phyloP scores from a whole-genome alignment of 37 sponge, comb jelly and placozoan genomes.

The Chondrilla cf. caribensis region DNA sequence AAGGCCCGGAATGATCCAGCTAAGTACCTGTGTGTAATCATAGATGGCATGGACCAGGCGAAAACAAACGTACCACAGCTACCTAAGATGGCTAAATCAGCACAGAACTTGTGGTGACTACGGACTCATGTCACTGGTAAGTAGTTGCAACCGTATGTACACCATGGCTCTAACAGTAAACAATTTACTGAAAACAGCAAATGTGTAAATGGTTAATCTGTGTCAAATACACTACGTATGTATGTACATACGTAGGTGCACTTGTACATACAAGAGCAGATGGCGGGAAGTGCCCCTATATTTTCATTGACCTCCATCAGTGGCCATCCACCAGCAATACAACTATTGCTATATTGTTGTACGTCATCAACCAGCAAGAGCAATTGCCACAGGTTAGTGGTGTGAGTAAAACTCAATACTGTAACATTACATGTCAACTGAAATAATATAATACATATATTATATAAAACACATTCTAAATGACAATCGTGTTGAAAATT shows the following conservation, averaged over 20 bases:
- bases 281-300: constrained; percentile 2
- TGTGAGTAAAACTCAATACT: too few species aligned
- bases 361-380: not conserved
- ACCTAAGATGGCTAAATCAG: constrained; percentile 3
- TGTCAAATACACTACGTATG: too few species aligned
- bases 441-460: too few species aligned
- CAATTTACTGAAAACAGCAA: too few species aligned
- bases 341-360: not conserved
- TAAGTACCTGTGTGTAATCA: constrained; percentile 53
- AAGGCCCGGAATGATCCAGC: constrained; percentile 43
- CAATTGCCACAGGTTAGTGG: not conserved
- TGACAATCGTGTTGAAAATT: too few species aligned
- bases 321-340: constrained; percentile 20
- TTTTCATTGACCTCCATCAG: constrained; percentile 8
- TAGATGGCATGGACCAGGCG: constrained; percentile 66
- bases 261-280: constrained; percentile 1
- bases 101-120: constrained; percentile 39
- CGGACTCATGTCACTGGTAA: constrained; percentile 57
- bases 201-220: too few species aligned
- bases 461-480: too few species aligned
- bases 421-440: too few species aligned
- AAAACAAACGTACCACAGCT: constrained; percentile 49
- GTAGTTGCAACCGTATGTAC: not conserved
- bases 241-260: not conserved
- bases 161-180: too few species aligned